These are phyloP conservation scores for Heterocephalus glaber DNA, from an alignment of 2,113 vertebrate species.

Conservation along the genomic window DNA sequence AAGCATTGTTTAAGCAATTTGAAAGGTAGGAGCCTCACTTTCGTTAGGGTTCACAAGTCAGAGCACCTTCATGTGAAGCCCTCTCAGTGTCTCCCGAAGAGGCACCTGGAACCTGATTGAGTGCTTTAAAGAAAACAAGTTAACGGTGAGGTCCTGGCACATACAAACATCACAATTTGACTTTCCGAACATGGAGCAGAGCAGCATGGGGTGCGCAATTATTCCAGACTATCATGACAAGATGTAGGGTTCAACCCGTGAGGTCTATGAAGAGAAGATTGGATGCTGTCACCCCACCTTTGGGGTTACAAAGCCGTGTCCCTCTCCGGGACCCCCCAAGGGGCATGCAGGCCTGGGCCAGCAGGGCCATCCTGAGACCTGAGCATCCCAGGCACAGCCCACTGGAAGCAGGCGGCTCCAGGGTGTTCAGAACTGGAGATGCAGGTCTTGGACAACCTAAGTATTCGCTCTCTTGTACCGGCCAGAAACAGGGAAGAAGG, in stretches of 20 bases:
- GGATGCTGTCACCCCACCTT: slow-evolving; percentile 71
- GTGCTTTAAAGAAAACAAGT: background rate
- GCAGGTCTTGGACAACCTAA: background rate
- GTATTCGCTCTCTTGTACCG: background rate
- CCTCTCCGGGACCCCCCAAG: background rate
- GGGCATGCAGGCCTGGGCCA: slow-evolving; percentile 63
- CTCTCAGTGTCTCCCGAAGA: background rate
- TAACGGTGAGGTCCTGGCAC: background rate
- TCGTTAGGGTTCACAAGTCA: background rate
- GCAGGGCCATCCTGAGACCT: slow-evolving; percentile 69
- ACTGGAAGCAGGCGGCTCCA: background rate
- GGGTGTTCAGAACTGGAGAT: background rate
- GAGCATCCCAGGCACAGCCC: slow-evolving; percentile 16
- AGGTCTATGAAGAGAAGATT: background rate
- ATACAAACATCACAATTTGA: background rate
- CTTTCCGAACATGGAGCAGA: background rate
- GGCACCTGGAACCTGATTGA: background rate
- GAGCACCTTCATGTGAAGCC: background rate
- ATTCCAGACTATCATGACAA: background rate
- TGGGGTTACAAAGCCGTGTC: slow-evolving; percentile 67
- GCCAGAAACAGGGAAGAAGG: background rate
- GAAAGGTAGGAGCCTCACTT: background rate
- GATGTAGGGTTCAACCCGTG: background rate
- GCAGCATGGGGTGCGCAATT: background rate
- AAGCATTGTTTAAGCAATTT: slow-evolving; percentile 32